These are phyloP conservation scores for Danaus plexippus DNA, from an alignment of 1,140 invertebrate genomes.

Conservation along the genomic window DNA sequence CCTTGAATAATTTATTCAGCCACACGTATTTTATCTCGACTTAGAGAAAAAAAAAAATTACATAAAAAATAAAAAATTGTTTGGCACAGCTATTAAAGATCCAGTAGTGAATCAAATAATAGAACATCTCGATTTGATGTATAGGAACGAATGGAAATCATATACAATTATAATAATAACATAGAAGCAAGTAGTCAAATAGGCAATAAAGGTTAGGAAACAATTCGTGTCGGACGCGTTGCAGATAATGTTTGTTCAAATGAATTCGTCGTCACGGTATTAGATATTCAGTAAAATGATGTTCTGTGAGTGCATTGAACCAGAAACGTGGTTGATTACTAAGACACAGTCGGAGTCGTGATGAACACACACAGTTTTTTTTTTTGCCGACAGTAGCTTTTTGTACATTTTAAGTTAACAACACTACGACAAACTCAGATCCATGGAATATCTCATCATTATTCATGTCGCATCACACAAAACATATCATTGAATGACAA, in stretches of 20 bases:
- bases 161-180: no score
- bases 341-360: conserved; percentile 51
- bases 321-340: conserved; percentile 66
- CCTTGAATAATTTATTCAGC: no score
- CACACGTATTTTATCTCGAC: no score
- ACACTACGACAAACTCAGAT: conserved; percentile 36
- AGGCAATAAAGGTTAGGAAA: conserved; percentile 19
- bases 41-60: no score
- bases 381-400: conserved; percentile 45
- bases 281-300: conserved; percentile 55
- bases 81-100: no score
- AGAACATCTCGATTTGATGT: no score
- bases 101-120: no score
- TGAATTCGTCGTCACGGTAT: conserved; percentile 47
- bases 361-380: conserved; percentile 32
- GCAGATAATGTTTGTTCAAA: conserved; percentile 45
- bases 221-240: conserved; percentile 31
- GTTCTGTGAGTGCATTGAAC: conserved; percentile 67
- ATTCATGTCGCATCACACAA: no score
- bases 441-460: no score
- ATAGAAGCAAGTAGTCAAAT: no score
- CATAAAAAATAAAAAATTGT: no score
- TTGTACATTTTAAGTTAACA: conserved; percentile 42
- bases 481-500: conserved; percentile 11
- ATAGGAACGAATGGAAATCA: no score